phyloP scores from a whole-genome alignment of 92 coral and sea anemone genomes.

The Parazoanthus atlanticus region DNA sequence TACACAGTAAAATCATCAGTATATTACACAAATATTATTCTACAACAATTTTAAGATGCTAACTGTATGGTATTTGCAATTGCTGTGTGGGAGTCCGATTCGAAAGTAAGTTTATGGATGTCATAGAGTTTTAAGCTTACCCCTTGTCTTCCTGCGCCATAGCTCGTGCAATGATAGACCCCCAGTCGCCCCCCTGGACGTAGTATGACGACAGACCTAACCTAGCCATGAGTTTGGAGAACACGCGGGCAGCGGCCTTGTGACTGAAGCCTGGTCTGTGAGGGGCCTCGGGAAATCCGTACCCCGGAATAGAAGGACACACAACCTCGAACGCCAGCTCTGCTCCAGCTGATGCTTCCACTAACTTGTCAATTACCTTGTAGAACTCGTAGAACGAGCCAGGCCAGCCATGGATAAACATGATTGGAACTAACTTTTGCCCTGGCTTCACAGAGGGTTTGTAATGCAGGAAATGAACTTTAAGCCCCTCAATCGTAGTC shows the following conservation, averaged over 20 bases:
- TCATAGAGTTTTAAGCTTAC: constrained; percentile 40
- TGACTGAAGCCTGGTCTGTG: constrained; percentile 75
- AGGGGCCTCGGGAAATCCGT: constrained; percentile 81
- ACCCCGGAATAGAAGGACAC: constrained; percentile 92
- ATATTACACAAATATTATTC: no score
- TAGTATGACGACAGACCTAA: constrained; percentile 72
- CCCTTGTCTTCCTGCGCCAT: constrained; percentile 73
- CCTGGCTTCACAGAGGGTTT: constrained; percentile 71
- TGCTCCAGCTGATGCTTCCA: constrained; percentile 44
- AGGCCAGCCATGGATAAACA: constrained; percentile 95
- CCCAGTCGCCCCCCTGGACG: constrained; percentile 97
- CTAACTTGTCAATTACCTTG: constrained; percentile 62
- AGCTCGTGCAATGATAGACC: constrained; percentile 62
- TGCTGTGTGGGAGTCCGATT: no score
- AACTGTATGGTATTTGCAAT: no score
- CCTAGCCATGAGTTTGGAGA: constrained; percentile 76
- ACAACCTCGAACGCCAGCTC: constrained; percentile 76
- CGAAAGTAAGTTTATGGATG: no score
- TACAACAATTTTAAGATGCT: no score
- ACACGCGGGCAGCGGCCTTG: constrained; percentile 67
- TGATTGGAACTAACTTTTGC: constrained; percentile 64
- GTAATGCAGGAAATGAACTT: constrained; percentile 75
- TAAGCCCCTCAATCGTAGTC: constrained; percentile 74
- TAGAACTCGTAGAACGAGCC: constrained; percentile 93
- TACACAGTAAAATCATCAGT: no score